Base-by-base conservation (phyloP, 2,888 invertebrate species). In the Meteorus colon region DNA sequence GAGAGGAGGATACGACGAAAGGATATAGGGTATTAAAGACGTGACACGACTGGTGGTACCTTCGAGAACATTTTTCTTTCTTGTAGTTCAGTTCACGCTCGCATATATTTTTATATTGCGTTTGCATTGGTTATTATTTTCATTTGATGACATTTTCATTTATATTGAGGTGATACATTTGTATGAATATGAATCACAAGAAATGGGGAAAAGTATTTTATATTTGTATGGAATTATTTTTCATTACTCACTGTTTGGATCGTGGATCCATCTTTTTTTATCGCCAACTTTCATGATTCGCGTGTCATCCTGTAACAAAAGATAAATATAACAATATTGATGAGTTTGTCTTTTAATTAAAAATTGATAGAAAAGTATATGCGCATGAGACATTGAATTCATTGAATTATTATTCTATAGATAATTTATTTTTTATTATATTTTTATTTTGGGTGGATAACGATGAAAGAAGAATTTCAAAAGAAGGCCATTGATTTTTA, bases 261-360 rank as follows among this genome's bases (percentile, higher is more conserved):
- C 94, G 86, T 94, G 94, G 86, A 95, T 94, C 94, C 94, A 95
- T 84, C 93, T 91, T 86, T 95, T 95, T 89, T 93, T 94, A 84
- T 94, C 94, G 65, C 92, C 92, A 48, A 90, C 89, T 88, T 92
- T 91, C 84, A 89, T 87, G 75, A 89, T 86, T 84, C 91, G 91
- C 75, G 90, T 89, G 77, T 92, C 92, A 83, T 93, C 92, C 89
- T 89, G 84, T 12, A 88, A 87, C 82, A 83, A 62, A 83, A 55
- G 80, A 77, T 68, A 73, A 41, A 12, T 41, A 41, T 41, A 41
- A 41, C 12, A 12, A 41, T 41, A 41, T 41, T 41, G 41, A 41
- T 41, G 41, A 41, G 41, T 41, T 41, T 10, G 41, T 41, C 2
- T 8, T 41, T 12, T 12, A 41, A 41, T 41, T 41, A 41, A 12